phyloP scores from a whole-genome alignment of 2,113 vertebrate species.

The Chionis minor region DNA sequence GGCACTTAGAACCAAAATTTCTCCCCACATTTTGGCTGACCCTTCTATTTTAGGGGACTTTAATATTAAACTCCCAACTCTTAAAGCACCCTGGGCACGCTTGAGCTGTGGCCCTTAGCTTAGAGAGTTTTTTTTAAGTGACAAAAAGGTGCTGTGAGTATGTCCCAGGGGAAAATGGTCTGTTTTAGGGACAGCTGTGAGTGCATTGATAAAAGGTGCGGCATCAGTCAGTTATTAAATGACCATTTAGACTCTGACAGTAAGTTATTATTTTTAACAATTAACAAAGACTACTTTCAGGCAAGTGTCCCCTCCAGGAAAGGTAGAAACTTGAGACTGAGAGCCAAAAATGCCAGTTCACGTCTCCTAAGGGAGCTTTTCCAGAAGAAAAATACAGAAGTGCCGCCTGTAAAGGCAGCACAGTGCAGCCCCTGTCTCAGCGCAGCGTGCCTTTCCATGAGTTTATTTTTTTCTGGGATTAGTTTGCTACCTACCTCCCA shows the following conservation, averaged over 20 bases:
- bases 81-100: not conserved
- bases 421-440: slow-evolving; percentile 11
- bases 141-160: not conserved
- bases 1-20: not conserved
- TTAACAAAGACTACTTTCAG: not conserved
- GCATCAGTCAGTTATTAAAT: not conserved
- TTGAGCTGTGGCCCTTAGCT: not conserved
- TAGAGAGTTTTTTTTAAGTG: not conserved
- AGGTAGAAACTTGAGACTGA: not conserved
- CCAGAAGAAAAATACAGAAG: not conserved
- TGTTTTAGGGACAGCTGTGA: not conserved
- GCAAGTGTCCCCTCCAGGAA: not conserved
- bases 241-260: not conserved
- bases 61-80: not conserved
- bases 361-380: not conserved
- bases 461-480: slow-evolving; percentile 44
- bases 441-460: not conserved
- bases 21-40: not conserved
- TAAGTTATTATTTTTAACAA: not conserved
- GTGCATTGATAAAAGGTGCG: rapidly evolving
- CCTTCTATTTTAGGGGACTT: not conserved
- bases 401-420: not conserved
- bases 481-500: slow-evolving; percentile 14
- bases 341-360: not conserved
- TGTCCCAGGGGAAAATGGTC: not conserved